Base-by-base conservation (phyloP, 2,888 invertebrate genomes). In the Calephelis perditalis region DNA sequence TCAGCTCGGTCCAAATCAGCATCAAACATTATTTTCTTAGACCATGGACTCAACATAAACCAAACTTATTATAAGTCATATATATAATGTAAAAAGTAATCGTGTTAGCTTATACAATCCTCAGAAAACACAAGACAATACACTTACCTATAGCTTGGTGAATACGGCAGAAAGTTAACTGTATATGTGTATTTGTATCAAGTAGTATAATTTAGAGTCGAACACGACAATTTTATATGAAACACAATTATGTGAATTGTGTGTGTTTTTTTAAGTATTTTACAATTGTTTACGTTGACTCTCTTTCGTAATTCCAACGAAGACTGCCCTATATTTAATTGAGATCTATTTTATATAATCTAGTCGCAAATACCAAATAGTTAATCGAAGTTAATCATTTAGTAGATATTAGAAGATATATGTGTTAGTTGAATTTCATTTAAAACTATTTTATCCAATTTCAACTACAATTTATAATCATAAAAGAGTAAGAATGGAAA, bases 261-360 rank as follows among this genome's bases (percentile, higher is more conserved):
- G 82, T 77, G 84, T 81, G 78, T 71, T 76, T 84, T 84, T 77
- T 74, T 75, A 74, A 62, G 81, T 79, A 67, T 73, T 84, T 84
- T 82, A 83, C 81, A 84, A 81, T 78, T 72, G 80, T 84, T 86
- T 86, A 76, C 72, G 81, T 85, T 86, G 75, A 81, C 77, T 77
- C 77, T 84, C 79, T 84, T 82, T 85, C 84, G 86, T 86, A 84
- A 86, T 82, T 87, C 87, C 88, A 88, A 86, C 84, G 78, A 89
- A 89, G 89, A 89, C 89, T 90, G 89, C 86, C 89, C 87, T 89
- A 88, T 85, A 86, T 82, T 86, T 88, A 88, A 87, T 86, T 86
- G 85, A 87, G 78, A 86, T 86, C 84, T 89, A 88, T 89, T 89
- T 89, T 89, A 84, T 88, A 87, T 86, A 86, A 84, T 80, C 79